Percentiles rank a stretch among this genome's conserved stretches.
These are phyloP conservation scores for Anagyrus pseudococci DNA, from an alignment of 2,888 invertebrate species.

Conservation along the genomic window DNA sequence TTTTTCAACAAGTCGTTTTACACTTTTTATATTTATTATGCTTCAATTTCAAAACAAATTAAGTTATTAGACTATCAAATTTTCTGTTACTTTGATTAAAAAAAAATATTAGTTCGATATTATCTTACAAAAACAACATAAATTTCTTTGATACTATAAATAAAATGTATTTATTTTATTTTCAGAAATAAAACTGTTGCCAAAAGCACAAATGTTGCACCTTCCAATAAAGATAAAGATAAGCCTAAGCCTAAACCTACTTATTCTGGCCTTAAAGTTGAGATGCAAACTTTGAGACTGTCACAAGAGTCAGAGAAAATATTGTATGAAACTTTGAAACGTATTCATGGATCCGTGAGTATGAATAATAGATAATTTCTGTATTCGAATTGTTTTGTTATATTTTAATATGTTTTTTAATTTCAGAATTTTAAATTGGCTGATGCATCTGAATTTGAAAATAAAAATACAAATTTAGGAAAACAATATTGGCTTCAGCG, in stretches of 20 bases:
- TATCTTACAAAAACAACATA: not conserved
- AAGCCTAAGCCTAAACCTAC: conserved; percentile 20
- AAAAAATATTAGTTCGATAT: not conserved
- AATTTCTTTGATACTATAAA: not conserved
- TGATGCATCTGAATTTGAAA: conserved; percentile 64
- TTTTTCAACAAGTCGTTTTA: not conserved
- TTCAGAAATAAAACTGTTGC: conserved; percentile 8
- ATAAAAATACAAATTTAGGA: conserved; percentile 72
- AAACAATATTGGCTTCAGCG: conserved; percentile 80
- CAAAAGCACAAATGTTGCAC: conserved; percentile 14
- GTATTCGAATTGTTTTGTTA: not conserved
- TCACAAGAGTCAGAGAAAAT: conserved; percentile 74
- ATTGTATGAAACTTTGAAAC: conserved; percentile 76
- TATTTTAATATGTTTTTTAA: conserved; percentile 9
- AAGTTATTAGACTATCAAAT: too few species aligned
- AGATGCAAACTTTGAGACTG: conserved; percentile 76
- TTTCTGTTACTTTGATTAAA: not conserved
- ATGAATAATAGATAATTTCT: conserved; percentile 7
- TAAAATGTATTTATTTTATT: not conserved
- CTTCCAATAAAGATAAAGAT: conserved; percentile 18
- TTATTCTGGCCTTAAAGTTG: conserved; percentile 66
- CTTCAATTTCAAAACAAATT: too few species aligned
- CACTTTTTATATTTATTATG: not conserved
- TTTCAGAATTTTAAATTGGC: conserved; percentile 63
- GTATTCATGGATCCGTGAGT: conserved; percentile 77